These are phyloP conservation scores for Drosophila stalkeri DNA, from an alignment of 2,888 invertebrate species.

Conservation along the genomic window DNA sequence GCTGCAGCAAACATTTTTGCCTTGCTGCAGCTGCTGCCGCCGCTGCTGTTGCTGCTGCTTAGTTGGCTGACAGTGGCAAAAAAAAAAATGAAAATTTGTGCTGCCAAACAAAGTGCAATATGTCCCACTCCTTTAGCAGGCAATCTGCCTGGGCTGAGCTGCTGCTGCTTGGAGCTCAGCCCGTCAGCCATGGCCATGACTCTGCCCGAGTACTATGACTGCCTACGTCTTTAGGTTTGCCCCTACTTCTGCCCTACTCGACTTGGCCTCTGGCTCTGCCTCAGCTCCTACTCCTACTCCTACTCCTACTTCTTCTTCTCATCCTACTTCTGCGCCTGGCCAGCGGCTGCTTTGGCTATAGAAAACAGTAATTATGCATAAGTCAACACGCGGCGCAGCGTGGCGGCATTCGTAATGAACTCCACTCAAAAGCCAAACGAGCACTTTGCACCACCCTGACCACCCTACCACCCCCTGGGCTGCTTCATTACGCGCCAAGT, in stretches of 20 bases:
- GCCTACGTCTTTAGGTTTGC: background rate
- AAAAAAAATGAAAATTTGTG: slow-evolving; percentile 26
- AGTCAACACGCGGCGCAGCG: slow-evolving; percentile 76
- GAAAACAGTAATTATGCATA: slow-evolving; percentile 78
- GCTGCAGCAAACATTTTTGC: slow-evolving; percentile 4
- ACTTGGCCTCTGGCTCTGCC: background rate
- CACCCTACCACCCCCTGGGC: background rate
- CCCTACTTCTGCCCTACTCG: too few species aligned
- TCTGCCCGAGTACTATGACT: background rate
- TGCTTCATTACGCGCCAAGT: slow-evolving; percentile 65
- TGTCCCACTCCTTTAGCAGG: background rate
- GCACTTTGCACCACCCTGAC: slow-evolving; percentile 55
- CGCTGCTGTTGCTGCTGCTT: background rate
- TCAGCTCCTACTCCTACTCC: background rate
- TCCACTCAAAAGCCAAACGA: slow-evolving; percentile 77
- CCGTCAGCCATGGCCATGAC: background rate
- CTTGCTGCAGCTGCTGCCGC: background rate
- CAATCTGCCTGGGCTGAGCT: background rate
- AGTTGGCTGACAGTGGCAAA: slow-evolving; percentile 23
- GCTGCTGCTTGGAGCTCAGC: background rate
- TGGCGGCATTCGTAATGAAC: slow-evolving; percentile 78
- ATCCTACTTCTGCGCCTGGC: background rate
- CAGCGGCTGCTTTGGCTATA: slow-evolving; percentile 39
- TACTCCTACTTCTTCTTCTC: background rate
- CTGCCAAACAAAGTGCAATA: slow-evolving; percentile 31